Evolutionary conservation across 53 echinoderm and acorn worm species (phyloP), one percentile per base, ranked within the genome.

Genomic region (Pentamera pediparva): DNA sequence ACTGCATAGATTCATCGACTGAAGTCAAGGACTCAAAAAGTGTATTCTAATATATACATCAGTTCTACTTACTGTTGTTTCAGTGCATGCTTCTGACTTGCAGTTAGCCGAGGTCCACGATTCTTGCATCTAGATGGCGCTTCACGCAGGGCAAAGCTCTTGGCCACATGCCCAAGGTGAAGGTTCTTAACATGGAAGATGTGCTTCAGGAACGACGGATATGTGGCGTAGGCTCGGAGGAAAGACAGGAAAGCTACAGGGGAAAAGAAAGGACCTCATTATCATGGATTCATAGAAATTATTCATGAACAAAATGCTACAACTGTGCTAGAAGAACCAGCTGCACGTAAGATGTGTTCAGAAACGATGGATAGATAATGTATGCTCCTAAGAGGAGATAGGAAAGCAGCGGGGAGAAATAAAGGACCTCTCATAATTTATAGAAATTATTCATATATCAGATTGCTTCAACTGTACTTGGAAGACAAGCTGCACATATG

Each of bases 181-280:
- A 98, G 89, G 61, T 89, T 85, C 67, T 86, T 88, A 35, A 92
- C 65, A 74, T 98, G 98, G 58, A 98, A 92, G 85, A 98, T 92
- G 76, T 81, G 81, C 35, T 98, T 98, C 43, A 98, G 74, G 27
- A 83, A 59, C 4, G 88, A 60, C 12, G 91, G 85, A 29, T 91
- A 92, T 0, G 98, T 92, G 38, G 98, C 86, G 55, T 98, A 98
- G 29, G 91, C 81, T 31, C 98, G 78, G 64, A 98, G 81, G 60
- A 92, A 91, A 18, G 98, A 98, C 37, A 84, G 92, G 85, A 79
- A 98, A 3, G 98, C 98, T 98, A 75, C 18, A 35, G 54, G 8
- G 26, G 51, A 35, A 70, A 12, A 70, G 17, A 59, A 35, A 34
- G 30, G 17, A 25, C 22, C 1, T 64, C 12, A 39, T 28, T 61